Evolutionary conservation across 2,888 invertebrate species (phyloP).

Genomic region (Hecatera dysodea): DNA sequence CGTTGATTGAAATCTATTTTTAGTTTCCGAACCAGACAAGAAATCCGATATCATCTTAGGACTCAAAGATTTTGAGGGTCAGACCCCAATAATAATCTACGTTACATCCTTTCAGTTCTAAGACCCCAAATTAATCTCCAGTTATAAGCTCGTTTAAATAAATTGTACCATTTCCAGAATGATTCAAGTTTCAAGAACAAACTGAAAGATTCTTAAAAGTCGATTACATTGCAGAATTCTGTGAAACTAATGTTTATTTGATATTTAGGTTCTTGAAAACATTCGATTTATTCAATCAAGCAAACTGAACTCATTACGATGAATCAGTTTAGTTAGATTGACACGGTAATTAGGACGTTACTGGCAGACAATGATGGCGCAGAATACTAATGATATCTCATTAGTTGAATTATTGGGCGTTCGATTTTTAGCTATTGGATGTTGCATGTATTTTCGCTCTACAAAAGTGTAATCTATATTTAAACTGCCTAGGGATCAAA

Average conservation of each 20-base stretch:
- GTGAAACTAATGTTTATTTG: constrained; percentile 43
- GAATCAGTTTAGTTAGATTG: constrained; percentile 64
- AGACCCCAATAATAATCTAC: constrained; percentile 7
- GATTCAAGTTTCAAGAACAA: constrained; percentile 32
- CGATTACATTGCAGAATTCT: constrained; percentile 44
- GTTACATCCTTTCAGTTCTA: constrained; percentile 4
- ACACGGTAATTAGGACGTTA: constrained; percentile 67
- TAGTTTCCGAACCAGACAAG: not conserved
- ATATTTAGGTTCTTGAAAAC: constrained; percentile 43
- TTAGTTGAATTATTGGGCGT: constrained; percentile 22
- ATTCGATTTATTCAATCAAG: constrained; percentile 60
- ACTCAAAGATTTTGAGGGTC: not conserved
- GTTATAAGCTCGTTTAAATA: constrained; percentile 23
- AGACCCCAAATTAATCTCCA: constrained; percentile 19
- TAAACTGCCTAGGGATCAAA: not conserved
- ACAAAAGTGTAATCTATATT: not conserved
- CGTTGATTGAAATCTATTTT: constrained; percentile 25
- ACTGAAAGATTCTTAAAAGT: constrained; percentile 41
- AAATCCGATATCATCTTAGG: constrained; percentile 5
- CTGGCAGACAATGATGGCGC: constrained; percentile 61
- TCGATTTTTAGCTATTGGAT: not conserved
- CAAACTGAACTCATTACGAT: constrained; percentile 57
- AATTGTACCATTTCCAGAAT: constrained; percentile 45
- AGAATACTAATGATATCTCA: constrained; percentile 54
- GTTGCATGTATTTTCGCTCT: not conserved